Evolutionary conservation across 53 echinoderm and acorn worm species (phyloP), one percentile per base, ranked within the genome.

Genomic region (Pentamera pediparva): DNA sequence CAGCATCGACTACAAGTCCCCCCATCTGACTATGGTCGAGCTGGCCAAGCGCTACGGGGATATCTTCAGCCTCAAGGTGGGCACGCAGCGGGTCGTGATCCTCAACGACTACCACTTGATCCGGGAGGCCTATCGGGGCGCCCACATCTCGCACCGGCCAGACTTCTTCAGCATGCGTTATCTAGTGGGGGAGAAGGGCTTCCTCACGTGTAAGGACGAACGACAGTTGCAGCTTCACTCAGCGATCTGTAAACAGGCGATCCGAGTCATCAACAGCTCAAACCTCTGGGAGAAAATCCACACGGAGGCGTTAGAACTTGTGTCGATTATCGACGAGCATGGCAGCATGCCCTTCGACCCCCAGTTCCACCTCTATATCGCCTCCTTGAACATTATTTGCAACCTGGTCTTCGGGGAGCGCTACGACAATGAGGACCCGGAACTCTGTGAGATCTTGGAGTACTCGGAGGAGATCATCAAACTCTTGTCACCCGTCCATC

Each of bases 61-160:
- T 45, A 91, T 96, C 74, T 96, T 96, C 88, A 96, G 96, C 78
- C 82, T 96, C 52, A 96, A 96, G 65, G 78, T 96, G n/a, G 96
- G 96, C 20, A 84, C 96, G 2, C 83, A 96, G 45, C 76, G 96
- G 9, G 96, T 96, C 2, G 96, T 96, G 19, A 76, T 96, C 77
- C 85, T 96, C 35, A 96, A 96, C 78, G 91, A 80, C 35, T 82
- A 83, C 15, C 90, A 90, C 27, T 72, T 91, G 35, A 96, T 96
- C 65, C 85, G 91, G 61, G 84, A 88, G 31, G 96, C 96, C 31
- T 96, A 96, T 80, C 79, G 85, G 32, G 96, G 96, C 0, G 61
- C 79, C n/a, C 90, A 90, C 50, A 96, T 96, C 32, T 87, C 90
- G 0, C 87, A 88, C 75, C 49, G 96, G 58, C 96, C 96, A 35